Percentiles rank a stretch among this genome's conserved stretches.
Conservation (phyloP, 2,888 invertebrate species). For the Cephalotes varians region DNA sequence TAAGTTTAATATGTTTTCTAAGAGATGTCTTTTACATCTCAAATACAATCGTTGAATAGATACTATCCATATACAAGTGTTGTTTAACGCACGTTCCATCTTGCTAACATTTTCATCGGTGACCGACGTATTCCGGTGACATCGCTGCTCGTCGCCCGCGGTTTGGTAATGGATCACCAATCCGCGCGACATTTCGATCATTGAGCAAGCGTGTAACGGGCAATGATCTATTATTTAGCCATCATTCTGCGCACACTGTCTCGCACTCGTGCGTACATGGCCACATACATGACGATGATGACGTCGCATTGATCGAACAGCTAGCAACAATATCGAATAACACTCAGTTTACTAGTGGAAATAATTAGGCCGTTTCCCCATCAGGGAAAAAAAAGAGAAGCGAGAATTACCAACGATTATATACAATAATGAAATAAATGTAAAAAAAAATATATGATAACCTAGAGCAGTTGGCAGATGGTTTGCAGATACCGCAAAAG, state of each 20-base stretch:
- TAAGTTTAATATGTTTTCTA: not conserved
- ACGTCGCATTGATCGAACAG: constrained; percentile 44
- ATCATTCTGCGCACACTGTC: constrained; percentile 29
- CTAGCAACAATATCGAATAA: constrained; percentile 14
- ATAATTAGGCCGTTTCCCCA: constrained; percentile 47
- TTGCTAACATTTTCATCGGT: constrained; percentile 58
- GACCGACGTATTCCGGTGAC: constrained; percentile 55
- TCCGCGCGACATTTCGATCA: constrained; percentile 56
- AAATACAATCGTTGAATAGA: not conserved
- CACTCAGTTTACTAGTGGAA: constrained; percentile 38
- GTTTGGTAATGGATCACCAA: constrained; percentile 55
- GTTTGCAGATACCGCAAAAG: constrained; percentile 59
- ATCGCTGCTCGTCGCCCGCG: constrained; percentile 53
- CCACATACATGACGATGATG: not conserved
- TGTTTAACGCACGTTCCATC: constrained; percentile 42
- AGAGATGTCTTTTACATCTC: constrained; percentile 1
- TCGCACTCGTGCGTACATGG: not conserved
- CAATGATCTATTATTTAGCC: constrained; percentile 63
- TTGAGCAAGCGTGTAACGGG: constrained; percentile 42
- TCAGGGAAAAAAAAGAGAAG: not conserved
- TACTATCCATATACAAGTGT: not conserved
- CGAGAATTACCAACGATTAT: constrained; percentile 10
- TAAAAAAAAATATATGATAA: constrained; percentile 49
- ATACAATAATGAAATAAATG: constrained; percentile 51
- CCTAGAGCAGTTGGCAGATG: constrained; percentile 44